Evolutionary conservation across 2,113 vertebrate species (phyloP).

Genomic region (Platichthys flesus): DNA sequence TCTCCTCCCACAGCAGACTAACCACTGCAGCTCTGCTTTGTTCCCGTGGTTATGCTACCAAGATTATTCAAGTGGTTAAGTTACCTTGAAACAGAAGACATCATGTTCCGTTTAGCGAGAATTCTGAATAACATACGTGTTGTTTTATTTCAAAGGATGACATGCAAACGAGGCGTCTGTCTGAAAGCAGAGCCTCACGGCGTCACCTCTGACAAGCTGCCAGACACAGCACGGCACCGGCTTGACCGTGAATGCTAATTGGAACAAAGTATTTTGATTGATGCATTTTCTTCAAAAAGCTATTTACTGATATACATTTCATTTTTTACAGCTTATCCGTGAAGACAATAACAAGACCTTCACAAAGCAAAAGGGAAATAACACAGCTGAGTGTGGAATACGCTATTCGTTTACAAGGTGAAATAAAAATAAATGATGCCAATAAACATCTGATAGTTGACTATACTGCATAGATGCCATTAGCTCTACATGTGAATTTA

Average conservation of each 20-base stretch:
- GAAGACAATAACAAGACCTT: neutral
- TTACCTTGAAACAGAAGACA: neutral
- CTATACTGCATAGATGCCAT: neutral
- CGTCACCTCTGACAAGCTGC: neutral
- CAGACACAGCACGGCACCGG: neutral
- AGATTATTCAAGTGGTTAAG: constrained; percentile 12
- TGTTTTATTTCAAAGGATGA: constrained; percentile 21
- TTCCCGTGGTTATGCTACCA: neutral
- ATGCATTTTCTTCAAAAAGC: neutral
- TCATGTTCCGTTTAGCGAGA: neutral
- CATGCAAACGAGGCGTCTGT: neutral
- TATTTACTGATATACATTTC: neutral
- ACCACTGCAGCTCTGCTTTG: constrained; percentile 4
- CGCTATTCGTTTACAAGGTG: too few relatives aligned
- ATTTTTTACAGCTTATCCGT: neutral
- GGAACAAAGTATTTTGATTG: constrained; percentile 6
- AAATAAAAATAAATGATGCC: neutral
- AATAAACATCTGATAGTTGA: neutral
- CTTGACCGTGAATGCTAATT: neutral
- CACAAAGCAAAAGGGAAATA: too few relatives aligned
- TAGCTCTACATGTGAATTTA: neutral
- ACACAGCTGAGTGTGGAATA: too few relatives aligned
- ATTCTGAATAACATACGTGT: constrained; percentile 18
- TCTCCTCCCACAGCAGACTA: constrained; percentile 9
- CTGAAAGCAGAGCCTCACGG: neutral